Evolutionary conservation across 2,797 vertebrate species (phyloP).

Genomic region (Bovichtus diacanthus): DNA sequence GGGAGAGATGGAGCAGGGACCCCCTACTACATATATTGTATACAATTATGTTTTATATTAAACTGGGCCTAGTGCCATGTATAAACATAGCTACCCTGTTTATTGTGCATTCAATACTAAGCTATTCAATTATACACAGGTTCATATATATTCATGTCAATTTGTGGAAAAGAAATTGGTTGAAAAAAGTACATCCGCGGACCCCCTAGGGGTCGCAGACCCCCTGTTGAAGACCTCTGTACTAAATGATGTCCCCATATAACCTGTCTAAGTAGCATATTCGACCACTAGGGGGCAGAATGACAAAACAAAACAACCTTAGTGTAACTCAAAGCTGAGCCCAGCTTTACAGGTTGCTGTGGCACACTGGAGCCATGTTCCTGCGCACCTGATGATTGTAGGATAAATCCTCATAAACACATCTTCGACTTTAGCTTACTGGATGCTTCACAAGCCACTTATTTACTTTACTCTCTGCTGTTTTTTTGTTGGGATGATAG

Average conservation of each 20-base stretch:
- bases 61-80: no score
- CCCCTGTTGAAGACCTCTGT: no score
- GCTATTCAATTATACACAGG: no score
- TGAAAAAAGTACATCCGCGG: no score
- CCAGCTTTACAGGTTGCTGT: not conserved
- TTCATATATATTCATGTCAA: no score
- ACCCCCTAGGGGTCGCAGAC: no score
- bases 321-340: not conserved
- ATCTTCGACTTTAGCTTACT: not conserved
- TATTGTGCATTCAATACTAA: no score
- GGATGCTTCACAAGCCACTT: not conserved
- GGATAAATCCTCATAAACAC: not conserved
- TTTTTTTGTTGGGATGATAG: not conserved
- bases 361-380: not conserved
- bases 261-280: not conserved
- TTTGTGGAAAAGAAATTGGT: no score
- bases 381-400: not conserved
- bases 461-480: not conserved
- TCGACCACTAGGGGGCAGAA: constrained; percentile 20
- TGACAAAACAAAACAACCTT: not conserved
- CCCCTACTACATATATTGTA: no score
- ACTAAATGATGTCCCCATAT: not conserved
- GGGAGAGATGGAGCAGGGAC: no score
- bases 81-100: no score
- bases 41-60: no score